A percentile compares a stretch with the other conserved stretches of the same genome.
Evolutionary conservation across 2,113 vertebrate genomes (phyloP).

Genomic region (Pterocles burchelli): DNA sequence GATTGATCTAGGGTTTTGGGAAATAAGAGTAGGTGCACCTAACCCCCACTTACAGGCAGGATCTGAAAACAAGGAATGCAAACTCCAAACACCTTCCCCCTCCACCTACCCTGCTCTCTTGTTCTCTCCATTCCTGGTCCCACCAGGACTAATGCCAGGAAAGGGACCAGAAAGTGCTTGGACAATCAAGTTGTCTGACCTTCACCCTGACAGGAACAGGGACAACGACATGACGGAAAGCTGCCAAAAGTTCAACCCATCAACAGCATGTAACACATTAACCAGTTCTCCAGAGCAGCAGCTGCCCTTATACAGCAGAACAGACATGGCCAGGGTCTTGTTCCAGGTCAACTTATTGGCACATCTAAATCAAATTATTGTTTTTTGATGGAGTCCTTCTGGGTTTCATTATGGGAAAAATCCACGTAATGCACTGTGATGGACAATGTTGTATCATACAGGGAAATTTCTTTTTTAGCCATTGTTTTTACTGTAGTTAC

Average conservation of each 20-base stretch:
- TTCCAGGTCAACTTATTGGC: not conserved
- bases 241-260: conserved; percentile 41
- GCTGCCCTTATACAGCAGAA: not conserved
- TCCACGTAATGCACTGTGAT: not conserved
- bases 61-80: not conserved
- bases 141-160: not conserved
- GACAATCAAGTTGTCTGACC: not conserved
- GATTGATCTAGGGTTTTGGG: not conserved
- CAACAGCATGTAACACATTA: conserved; percentile 58
- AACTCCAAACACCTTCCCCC: not conserved
- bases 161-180: not conserved
- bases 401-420: not conserved
- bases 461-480: not conserved
- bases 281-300: conserved; percentile 1
- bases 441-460: not conserved
- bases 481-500: not conserved
- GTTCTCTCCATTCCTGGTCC: not conserved
- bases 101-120: not conserved
- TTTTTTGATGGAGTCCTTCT: not conserved
- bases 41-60: not conserved
- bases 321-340: not conserved
- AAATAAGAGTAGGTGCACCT: not conserved
- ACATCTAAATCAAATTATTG: not conserved
- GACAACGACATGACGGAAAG: conserved; percentile 28
- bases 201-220: conserved; percentile 30